Conservation (phyloP, 2,888 invertebrate genomes). For the Eudemis profundana region DNA sequence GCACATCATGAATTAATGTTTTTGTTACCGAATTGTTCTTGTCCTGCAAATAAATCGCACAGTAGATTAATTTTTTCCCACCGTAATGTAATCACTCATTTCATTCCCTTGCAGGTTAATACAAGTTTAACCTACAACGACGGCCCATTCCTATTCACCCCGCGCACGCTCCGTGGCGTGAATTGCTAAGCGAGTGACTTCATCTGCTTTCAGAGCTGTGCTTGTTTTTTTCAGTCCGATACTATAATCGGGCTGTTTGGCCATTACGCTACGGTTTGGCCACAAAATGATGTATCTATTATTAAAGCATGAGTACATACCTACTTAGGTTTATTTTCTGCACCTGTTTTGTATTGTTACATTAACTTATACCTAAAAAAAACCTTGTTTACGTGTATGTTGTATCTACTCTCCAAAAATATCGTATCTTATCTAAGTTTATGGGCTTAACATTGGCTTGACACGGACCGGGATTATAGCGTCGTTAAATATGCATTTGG, state of each 20-base stretch:
- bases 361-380: neutral
- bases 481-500: constrained; percentile 64
- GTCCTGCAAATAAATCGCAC: constrained; percentile 2
- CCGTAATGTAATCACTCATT: constrained; percentile 26
- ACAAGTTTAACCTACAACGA: constrained; percentile 40
- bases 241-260: constrained; percentile 32
- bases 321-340: too few species aligned
- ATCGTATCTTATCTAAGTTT: constrained; percentile 54
- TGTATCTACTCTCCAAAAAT: constrained; percentile 14
- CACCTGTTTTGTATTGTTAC: neutral
- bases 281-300: too few species aligned
- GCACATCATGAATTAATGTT: neutral
- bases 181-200: constrained; percentile 48
- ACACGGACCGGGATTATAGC: constrained; percentile 53
- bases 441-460: constrained; percentile 54
- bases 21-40: neutral
- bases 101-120: constrained; percentile 35
- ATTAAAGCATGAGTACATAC: too few species aligned
- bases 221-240: constrained; percentile 43
- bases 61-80: constrained; percentile 17
- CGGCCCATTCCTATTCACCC: constrained; percentile 47
- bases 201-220: constrained; percentile 44
- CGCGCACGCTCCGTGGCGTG: constrained; percentile 47
- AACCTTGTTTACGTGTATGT: constrained; percentile 1
- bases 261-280: neutral